Evolutionary conservation across 1,140 invertebrate species (phyloP), one percentile per base, ranked within the genome.

Genomic region (Nymphalis io): DNA sequence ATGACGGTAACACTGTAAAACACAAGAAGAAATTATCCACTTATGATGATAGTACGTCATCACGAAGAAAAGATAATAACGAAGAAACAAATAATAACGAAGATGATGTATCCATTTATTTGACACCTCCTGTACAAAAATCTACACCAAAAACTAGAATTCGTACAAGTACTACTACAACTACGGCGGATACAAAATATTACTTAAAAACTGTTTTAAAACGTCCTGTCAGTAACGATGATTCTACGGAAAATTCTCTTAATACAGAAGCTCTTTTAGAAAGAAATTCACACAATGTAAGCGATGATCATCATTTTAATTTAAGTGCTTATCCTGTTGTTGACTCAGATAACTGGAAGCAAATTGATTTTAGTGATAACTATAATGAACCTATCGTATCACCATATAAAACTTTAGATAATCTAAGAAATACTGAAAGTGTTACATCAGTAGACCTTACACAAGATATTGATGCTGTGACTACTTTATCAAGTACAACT

Each of bases 141-240:
- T 46, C 74, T 27, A 76, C 60, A 15, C 15, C 55, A 53, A 75
- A 61, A 62, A 42, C 74, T 60, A 84, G 70, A 69, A 63, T 73
- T 46, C 73, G 67, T 57, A 68, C 63, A 60, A 78, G 39, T 66
- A 81, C 78, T 8, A 42, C 64, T 38, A 68, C 82, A 44, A 65
- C 76, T 42, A 74, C 78, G 27, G 82, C 77, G 46, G 76, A 79
- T 20, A 69, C 83, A 42, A 92, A 91, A 75, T 86, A 85, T 67
- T 90, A 89, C 68, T 73, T 90, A 15, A 92, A 87, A 81, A 82
- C 84, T 13, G 78, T 88, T 23, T 81, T 84, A 40, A 90, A 81
- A 72, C 81, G 90, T 12, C 90, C 90, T 15, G 69, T 75, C 42
- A 81, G 76, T 44, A 77, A 71, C 33, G 69, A 60, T 33, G 60